These are phyloP conservation scores for Urocitellus parryii DNA, from an alignment of 2,113 vertebrate genomes.

Conservation along the genomic window DNA sequence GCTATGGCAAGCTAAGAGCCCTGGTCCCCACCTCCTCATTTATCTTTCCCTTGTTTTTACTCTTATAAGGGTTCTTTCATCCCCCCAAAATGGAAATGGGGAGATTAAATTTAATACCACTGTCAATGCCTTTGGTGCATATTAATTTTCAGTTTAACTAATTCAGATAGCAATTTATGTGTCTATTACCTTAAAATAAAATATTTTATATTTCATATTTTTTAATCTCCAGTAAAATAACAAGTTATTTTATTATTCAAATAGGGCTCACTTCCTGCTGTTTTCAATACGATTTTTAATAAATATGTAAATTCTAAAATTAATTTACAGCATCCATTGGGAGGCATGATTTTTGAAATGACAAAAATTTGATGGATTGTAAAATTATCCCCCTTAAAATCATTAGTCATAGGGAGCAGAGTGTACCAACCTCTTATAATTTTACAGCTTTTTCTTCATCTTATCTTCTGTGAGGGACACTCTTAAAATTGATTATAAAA, in stretches of 20 bases:
- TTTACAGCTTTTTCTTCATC: constrained; percentile 88
- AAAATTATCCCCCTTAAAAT: constrained; percentile 88
- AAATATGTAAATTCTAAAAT: constrained; percentile 92
- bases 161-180: constrained; percentile 84
- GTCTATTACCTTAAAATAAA: constrained; percentile 85
- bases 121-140: constrained; percentile 69
- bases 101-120: constrained; percentile 58
- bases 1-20: not conserved
- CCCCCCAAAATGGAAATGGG: not conserved
- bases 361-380: constrained; percentile 89
- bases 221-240: constrained; percentile 87
- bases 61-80: not conserved
- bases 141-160: constrained; percentile 85
- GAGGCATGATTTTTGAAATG: constrained; percentile 87
- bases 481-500: constrained; percentile 90
- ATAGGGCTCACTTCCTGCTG: constrained; percentile 87
- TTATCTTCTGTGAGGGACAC: constrained; percentile 87
- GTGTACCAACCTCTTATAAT: constrained; percentile 87
- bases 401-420: constrained; percentile 88
- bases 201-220: constrained; percentile 82
- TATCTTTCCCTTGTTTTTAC: not conserved
- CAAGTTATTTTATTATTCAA: constrained; percentile 90
- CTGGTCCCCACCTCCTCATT: not conserved
- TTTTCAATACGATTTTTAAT: constrained; percentile 90
- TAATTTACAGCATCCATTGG: constrained; percentile 89